These are phyloP conservation scores for Ptychadena robeensis DNA, from an alignment of 2,797 vertebrate species.

Conservation along the genomic window DNA sequence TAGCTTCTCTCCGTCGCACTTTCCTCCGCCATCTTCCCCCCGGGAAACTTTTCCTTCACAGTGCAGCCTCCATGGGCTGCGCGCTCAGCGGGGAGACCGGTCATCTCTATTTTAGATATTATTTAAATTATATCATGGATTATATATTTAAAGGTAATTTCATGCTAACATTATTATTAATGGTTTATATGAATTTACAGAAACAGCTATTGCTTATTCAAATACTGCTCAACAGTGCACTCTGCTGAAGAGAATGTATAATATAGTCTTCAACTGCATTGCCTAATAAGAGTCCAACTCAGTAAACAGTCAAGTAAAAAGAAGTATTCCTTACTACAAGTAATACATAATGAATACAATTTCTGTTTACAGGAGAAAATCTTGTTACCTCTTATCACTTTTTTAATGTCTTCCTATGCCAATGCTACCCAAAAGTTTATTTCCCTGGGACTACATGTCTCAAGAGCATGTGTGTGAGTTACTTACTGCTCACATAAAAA, in stretches of 20 bases:
- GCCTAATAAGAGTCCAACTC: neutral
- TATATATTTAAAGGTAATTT: no score
- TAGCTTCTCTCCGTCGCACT: slow-evolving; percentile 18
- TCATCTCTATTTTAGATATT: neutral
- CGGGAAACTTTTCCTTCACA: slow-evolving; percentile 29
- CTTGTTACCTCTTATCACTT: no score
- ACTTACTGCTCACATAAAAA: no score
- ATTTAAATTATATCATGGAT: neutral
- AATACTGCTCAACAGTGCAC: slow-evolving; percentile 2
- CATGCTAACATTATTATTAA: neutral
- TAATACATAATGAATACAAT: no score
- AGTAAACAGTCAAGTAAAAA: no score
- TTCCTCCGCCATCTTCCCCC: slow-evolving; percentile 16
- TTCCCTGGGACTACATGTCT: no score
- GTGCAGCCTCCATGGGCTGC: slow-evolving; percentile 1
- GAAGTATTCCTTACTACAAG: neutral
- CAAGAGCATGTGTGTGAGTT: no score
- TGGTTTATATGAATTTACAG: neutral
- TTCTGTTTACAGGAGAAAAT: no score
- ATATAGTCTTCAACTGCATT: neutral
- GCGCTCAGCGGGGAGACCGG: slow-evolving; percentile 45
- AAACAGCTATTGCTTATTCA: neutral
- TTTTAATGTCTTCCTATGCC: no score
- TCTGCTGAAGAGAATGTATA: neutral
- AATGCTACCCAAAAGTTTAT: no score